Conservation (phyloP, 2,888 invertebrate genomes). For the Pachliopta kotzebuea region DNA sequence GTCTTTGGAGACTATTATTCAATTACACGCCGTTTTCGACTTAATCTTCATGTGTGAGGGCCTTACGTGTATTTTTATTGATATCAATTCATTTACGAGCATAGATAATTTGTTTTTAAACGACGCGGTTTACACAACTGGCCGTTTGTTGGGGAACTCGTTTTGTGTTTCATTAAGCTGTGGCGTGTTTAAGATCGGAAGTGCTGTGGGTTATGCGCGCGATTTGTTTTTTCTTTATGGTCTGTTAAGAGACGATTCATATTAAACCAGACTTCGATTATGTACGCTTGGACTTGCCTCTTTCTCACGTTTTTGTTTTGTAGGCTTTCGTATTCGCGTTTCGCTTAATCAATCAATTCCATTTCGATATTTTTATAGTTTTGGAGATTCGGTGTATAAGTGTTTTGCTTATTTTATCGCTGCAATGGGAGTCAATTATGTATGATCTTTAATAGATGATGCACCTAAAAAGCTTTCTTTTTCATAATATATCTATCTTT, state of each 20-base stretch:
- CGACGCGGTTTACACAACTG: constrained; percentile 40
- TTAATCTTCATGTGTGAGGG: constrained; percentile 57
- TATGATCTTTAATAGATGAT: constrained; percentile 4
- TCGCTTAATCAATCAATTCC: constrained; percentile 61
- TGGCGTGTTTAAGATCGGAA: constrained; percentile 37
- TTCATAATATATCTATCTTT: too few relatives aligned
- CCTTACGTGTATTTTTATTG: constrained; percentile 56
- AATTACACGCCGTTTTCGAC: constrained; percentile 68
- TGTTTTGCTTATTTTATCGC: constrained; percentile 30
- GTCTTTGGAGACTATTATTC: constrained; percentile 71
- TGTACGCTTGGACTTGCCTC: constrained; percentile 55
- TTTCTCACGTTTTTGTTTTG: constrained; percentile 76
- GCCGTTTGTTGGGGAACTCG: constrained; percentile 36
- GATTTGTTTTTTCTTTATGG: constrained; percentile 65
- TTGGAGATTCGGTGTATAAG: constrained; percentile 37
- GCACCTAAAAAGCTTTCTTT: not conserved
- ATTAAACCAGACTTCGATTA: constrained; percentile 67
- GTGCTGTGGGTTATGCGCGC: constrained; percentile 49
- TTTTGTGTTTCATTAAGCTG: constrained; percentile 42
- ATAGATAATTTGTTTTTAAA: constrained; percentile 44
- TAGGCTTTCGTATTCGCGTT: constrained; percentile 51
- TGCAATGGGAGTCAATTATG: constrained; percentile 14
- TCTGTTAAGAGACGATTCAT: constrained; percentile 60
- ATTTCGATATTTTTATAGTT: constrained; percentile 55
- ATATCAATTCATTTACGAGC: constrained; percentile 52